Conservation (phyloP, 1,140 invertebrate species). For the Neodiprion virginianus region DNA sequence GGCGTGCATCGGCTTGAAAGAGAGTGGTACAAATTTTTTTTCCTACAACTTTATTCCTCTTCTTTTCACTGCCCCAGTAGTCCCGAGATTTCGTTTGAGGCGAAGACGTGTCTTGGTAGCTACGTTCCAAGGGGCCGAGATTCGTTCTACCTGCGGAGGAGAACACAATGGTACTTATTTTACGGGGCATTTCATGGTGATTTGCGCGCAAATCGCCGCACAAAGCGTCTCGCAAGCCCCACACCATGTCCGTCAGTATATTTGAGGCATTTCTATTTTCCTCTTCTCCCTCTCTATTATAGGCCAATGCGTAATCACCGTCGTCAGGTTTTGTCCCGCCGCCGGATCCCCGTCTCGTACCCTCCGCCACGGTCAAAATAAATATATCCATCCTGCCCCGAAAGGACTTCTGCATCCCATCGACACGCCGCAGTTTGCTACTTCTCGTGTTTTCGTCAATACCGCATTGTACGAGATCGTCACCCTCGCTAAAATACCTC, state of each 20-base stretch:
- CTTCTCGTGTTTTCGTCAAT: constrained; percentile 13
- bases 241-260: constrained; percentile 39
- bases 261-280: constrained; percentile 33
- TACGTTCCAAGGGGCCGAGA: not conserved
- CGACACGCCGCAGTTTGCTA: not conserved
- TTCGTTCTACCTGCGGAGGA: constrained; percentile 32
- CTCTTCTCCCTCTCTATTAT: not conserved
- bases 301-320: constrained; percentile 42
- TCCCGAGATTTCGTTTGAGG: not conserved
- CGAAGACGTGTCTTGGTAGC: not conserved
- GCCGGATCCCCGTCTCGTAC: not conserved
- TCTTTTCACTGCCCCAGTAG: too few species aligned
- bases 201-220: constrained; percentile 55
- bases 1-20: too few species aligned
- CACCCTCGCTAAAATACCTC: constrained; percentile 12
- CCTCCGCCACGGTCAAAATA: not conserved
- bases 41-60: not conserved
- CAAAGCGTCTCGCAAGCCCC: constrained; percentile 41
- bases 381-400: not conserved
- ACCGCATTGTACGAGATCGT: constrained; percentile 35
- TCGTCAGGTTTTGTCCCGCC: constrained; percentile 15
- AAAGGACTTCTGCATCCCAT: too few species aligned
- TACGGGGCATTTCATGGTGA: constrained; percentile 54
- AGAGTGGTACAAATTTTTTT: too few species aligned
- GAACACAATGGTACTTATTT: constrained; percentile 48